These are phyloP conservation scores for Caenorhabditis sulstoni DNA, from an alignment of 2,888 invertebrate species.

Conservation along the genomic window DNA sequence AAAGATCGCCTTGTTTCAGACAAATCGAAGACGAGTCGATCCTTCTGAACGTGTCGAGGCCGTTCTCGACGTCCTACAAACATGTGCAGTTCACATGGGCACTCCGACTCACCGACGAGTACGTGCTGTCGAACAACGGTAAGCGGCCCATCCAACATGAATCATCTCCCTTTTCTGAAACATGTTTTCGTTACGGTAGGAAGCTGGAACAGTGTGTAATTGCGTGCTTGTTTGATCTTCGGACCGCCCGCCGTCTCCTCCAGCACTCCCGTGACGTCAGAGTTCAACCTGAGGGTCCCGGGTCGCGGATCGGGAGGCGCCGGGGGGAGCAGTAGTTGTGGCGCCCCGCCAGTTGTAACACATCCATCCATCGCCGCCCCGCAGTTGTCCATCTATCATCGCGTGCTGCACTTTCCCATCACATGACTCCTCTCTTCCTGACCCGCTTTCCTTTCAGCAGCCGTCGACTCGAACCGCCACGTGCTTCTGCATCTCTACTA, in stretches of 20 bases:
- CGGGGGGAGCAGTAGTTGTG: background rate
- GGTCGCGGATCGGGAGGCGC: slow-evolving; percentile 8
- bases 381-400: slow-evolving; percentile 46
- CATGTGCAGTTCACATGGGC: slow-evolving; percentile 80
- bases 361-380: slow-evolving; percentile 12
- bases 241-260: slow-evolving; percentile 18
- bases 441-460: slow-evolving; percentile 45
- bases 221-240: slow-evolving; percentile 28
- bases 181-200: slow-evolving; percentile 31
- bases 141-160: slow-evolving; percentile 31
- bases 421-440: slow-evolving; percentile 32
- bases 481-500: slow-evolving; percentile 77
- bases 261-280: slow-evolving; percentile 42
- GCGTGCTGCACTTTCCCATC: slow-evolving; percentile 41
- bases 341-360: slow-evolving; percentile 26
- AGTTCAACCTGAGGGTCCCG: slow-evolving; percentile 19
- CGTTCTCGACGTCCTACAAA: slow-evolving; percentile 78
- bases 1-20: slow-evolving; percentile 62
- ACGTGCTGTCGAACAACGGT: slow-evolving; percentile 66
- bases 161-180: slow-evolving; percentile 34
- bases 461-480: slow-evolving; percentile 63
- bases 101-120: slow-evolving; percentile 71
- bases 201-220: slow-evolving; percentile 29
- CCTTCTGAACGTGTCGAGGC: slow-evolving; percentile 77
- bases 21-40: slow-evolving; percentile 74